These are phyloP conservation scores for Notiomystis cincta DNA, from an alignment of 2,113 vertebrate species.

Conservation along the genomic window DNA sequence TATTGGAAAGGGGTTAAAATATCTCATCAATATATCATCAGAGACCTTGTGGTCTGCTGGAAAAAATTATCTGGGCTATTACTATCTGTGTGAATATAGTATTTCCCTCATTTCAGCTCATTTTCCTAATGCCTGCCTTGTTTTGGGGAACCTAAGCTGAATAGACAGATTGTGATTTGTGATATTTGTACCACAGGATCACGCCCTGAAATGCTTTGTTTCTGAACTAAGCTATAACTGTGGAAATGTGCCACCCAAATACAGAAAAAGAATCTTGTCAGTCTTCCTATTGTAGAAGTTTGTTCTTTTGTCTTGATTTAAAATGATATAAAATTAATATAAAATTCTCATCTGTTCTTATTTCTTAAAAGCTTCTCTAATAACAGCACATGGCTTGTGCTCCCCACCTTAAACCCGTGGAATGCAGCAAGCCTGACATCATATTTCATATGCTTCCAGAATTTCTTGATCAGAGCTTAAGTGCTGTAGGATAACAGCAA, in stretches of 20 bases:
- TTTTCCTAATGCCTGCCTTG: background rate
- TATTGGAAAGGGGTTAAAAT: constrained; percentile 2
- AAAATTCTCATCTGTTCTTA: background rate
- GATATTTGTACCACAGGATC: background rate
- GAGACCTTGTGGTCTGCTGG: background rate
- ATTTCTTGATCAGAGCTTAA: constrained; percentile 23
- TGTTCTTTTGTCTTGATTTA: background rate
- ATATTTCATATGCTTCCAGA: background rate
- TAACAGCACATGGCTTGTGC: background rate
- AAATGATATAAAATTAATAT: background rate
- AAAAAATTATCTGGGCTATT: background rate
- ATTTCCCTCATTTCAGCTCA: background rate
- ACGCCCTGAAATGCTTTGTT: background rate
- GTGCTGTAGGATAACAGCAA: constrained; percentile 20
- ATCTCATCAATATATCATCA: background rate
- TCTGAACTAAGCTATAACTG: background rate
- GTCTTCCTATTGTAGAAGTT: background rate
- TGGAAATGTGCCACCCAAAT: background rate
- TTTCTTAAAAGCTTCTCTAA: background rate
- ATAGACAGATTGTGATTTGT: background rate
- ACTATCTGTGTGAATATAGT: background rate
- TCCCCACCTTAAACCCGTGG: background rate
- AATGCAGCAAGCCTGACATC: background rate
- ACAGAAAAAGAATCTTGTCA: background rate
- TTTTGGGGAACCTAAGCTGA: background rate